A percentile compares a stretch with the other conserved stretches of the same genome.
phyloP scores from a whole-genome alignment of 2,797 vertebrate species.

The Mus caroli region DNA sequence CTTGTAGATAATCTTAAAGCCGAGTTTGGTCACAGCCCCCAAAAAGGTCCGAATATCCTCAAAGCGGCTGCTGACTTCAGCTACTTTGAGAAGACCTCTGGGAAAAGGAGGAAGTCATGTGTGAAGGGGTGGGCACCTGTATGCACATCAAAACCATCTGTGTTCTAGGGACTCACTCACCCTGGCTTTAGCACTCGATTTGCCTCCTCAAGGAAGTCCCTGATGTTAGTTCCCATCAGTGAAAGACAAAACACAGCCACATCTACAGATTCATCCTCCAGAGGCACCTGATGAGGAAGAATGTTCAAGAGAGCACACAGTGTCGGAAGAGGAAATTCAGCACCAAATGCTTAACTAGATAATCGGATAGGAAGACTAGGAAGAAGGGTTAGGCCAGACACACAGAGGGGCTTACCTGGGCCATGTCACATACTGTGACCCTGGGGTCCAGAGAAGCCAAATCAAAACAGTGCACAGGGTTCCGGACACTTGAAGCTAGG shows the following conservation, averaged over 20 bases:
- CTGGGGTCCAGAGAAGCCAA: conserved; percentile 92
- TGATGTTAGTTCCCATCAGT: conserved; percentile 97
- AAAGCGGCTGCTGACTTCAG: conserved; percentile 97
- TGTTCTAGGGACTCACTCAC: conserved; percentile 87
- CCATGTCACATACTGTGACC: conserved; percentile 96
- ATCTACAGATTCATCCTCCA: conserved; percentile 91
- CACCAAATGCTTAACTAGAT: neutral
- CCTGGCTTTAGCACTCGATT: conserved; percentile 93
- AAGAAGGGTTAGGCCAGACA: neutral
- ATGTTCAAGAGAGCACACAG: neutral
- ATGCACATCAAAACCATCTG: neutral
- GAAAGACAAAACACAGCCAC: conserved; percentile 97
- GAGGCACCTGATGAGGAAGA: conserved; percentile 92
- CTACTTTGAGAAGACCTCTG: conserved; percentile 95
- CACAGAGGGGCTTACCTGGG: conserved; percentile 88
- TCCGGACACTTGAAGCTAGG: conserved; percentile 92
- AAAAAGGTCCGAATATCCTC: conserved; percentile 90
- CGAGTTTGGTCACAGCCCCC: conserved; percentile 90
- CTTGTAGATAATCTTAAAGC: conserved; percentile 94
- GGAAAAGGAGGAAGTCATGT: neutral
- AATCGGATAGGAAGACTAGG: neutral
- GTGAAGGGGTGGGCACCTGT: fast-evolving
- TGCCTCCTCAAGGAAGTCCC: conserved; percentile 95
- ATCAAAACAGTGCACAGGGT: conserved; percentile 96
- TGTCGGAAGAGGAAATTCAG: neutral